These are phyloP conservation scores for Morone chrysops DNA, from an alignment of 2,113 vertebrate genomes.

Conservation along the genomic window DNA sequence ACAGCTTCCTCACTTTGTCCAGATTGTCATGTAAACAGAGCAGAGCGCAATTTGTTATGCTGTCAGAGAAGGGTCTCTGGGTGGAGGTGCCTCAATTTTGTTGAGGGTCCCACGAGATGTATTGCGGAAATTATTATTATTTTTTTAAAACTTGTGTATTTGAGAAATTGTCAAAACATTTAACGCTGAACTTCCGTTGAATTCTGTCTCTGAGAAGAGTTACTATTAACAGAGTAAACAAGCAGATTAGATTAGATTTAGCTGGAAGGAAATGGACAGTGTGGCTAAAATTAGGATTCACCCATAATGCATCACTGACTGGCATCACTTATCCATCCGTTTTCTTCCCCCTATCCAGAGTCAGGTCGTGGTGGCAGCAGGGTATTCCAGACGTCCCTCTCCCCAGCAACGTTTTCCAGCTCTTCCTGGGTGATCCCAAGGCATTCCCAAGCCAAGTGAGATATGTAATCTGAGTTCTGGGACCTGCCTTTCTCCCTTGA, in stretches of 20 bases:
- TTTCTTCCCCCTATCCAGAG: too few relatives aligned
- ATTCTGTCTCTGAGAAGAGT: neutral
- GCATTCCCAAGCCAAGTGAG: too few relatives aligned
- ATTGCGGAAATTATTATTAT: slow-evolving; percentile 7
- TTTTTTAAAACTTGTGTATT: slow-evolving; percentile 22
- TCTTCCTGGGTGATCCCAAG: too few relatives aligned
- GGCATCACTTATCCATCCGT: neutral
- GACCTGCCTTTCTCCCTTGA: too few relatives aligned
- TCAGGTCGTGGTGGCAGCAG: too few relatives aligned
- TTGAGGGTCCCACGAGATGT: slow-evolving; percentile 19
- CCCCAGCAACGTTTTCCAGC: too few relatives aligned
- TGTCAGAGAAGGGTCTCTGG: neutral
- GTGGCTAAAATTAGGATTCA: neutral
- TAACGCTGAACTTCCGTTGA: neutral
- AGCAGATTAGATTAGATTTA: neutral
- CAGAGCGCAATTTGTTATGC: neutral
- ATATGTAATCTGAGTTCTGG: too few relatives aligned
- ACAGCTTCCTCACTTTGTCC: slow-evolving; percentile 39
- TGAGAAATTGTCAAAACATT: slow-evolving; percentile 5
- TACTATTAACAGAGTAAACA: slow-evolving; percentile 14
- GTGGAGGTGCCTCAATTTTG: slow-evolving; percentile 19
- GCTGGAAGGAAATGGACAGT: neutral
- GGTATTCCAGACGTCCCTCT: too few relatives aligned
- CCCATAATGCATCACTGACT: neutral
- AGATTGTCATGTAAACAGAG: neutral